phyloP scores from a whole-genome alignment of 2,113 vertebrate genomes.

The Scolopax mira region DNA sequence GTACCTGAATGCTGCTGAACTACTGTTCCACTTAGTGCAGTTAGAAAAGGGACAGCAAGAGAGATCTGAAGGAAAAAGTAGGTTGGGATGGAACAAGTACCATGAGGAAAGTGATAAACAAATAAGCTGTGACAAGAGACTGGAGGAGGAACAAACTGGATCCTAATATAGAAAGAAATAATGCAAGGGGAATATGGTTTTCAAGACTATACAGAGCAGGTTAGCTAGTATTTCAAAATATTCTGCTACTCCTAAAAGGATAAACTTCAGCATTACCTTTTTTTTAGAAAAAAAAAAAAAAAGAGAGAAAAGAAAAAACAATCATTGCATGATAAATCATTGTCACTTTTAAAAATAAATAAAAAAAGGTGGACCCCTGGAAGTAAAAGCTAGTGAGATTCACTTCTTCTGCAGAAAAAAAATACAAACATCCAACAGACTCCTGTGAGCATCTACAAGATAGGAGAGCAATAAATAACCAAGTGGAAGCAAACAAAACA shows the following conservation, averaged over 20 bases:
- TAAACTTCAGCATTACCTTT: neutral
- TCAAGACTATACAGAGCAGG: neutral
- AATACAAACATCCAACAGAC: neutral
- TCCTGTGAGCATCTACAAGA: neutral
- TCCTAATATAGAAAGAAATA: neutral
- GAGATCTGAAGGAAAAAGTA: neutral
- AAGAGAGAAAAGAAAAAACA: neutral
- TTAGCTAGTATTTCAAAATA: neutral
- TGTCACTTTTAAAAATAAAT: neutral
- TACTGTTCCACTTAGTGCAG: neutral
- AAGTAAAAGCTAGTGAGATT: neutral
- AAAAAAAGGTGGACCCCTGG: neutral
- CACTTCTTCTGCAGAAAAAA: neutral
- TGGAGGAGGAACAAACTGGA: neutral
- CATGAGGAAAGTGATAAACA: neutral
- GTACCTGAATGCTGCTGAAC: neutral
- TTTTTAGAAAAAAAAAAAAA: neutral
- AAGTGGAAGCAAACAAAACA: neutral
- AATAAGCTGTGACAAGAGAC: neutral
- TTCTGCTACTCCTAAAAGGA: neutral
- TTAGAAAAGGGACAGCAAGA: neutral
- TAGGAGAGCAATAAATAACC: neutral
- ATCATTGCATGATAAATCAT: neutral
- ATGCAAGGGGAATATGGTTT: neutral
- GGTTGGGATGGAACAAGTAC: neutral